phyloP scores from a whole-genome alignment of 2,113 vertebrate species.

The Pelmatolapia mariae region DNA sequence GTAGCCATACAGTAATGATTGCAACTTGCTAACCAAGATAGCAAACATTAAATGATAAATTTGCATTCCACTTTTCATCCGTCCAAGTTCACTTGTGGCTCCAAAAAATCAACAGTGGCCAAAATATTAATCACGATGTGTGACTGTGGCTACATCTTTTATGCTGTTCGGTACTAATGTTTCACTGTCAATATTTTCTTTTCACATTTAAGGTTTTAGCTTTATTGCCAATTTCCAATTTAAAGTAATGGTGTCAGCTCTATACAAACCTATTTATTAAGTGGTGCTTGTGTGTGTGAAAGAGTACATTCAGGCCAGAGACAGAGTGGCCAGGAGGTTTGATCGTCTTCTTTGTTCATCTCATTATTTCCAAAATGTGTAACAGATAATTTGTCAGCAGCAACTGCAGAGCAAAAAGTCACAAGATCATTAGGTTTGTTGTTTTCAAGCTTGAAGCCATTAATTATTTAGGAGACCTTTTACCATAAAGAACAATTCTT shows the following conservation, averaged over 20 bases:
- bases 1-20: background rate
- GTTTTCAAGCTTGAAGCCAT: conserved; percentile 1
- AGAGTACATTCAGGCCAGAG: background rate
- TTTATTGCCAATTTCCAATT: background rate
- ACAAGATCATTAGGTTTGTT: conserved; percentile 11
- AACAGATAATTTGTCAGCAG: conserved; percentile 15
- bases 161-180: background rate
- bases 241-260: background rate
- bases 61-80: background rate
- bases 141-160: background rate
- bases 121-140: background rate
- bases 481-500: conserved; percentile 35
- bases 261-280: background rate
- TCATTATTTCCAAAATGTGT: background rate
- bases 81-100: background rate
- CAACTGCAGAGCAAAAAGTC: background rate
- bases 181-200: background rate
- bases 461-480: conserved; percentile 39
- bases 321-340: background rate
- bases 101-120: background rate
- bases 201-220: background rate
- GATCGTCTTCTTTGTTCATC: background rate
- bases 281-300: background rate
- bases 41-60: background rate
- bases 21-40: background rate